phyloP scores from a whole-genome alignment of 2,113 vertebrate genomes.

The Girardinichthys multiradiatus region DNA sequence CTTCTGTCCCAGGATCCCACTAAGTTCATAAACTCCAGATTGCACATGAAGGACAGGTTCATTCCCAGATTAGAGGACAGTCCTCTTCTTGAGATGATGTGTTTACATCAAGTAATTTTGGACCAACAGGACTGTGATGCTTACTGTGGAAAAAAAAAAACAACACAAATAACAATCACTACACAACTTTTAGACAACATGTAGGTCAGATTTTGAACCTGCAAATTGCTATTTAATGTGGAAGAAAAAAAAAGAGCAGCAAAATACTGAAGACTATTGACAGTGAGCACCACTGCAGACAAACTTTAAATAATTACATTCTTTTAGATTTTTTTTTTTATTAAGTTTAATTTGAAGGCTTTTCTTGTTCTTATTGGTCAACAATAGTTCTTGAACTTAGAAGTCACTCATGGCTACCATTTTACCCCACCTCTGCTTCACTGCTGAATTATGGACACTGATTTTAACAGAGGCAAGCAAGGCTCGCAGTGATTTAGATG shows the following conservation, averaged over 20 bases:
- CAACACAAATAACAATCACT: neutral
- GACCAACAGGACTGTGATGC: accelerated
- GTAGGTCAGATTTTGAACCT: neutral
- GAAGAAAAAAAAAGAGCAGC: neutral
- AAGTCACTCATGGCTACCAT: too few relatives aligned
- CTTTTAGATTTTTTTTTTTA: too few relatives aligned
- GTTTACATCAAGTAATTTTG: conserved; percentile 3
- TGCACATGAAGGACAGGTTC: neutral
- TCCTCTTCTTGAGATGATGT: neutral
- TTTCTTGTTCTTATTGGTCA: too few relatives aligned
- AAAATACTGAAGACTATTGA: too few relatives aligned
- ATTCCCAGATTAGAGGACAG: neutral
- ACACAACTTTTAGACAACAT: neutral
- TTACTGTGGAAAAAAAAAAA: conserved; percentile 23
- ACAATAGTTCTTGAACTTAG: too few relatives aligned
- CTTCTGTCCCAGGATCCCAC: accelerated
- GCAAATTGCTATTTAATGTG: neutral
- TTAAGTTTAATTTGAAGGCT: too few relatives aligned
- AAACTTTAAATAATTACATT: too few relatives aligned
- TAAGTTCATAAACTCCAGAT: neutral
- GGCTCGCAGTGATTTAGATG: too few relatives aligned
- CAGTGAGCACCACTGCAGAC: too few relatives aligned
- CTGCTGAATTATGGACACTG: too few relatives aligned
- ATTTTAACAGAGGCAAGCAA: too few relatives aligned
- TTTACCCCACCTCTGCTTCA: too few relatives aligned